A percentile compares a stretch with the other conserved stretches of the same genome.
Conservation (phyloP, 1,140 invertebrate genomes). For the Sarcophaga bullata region DNA sequence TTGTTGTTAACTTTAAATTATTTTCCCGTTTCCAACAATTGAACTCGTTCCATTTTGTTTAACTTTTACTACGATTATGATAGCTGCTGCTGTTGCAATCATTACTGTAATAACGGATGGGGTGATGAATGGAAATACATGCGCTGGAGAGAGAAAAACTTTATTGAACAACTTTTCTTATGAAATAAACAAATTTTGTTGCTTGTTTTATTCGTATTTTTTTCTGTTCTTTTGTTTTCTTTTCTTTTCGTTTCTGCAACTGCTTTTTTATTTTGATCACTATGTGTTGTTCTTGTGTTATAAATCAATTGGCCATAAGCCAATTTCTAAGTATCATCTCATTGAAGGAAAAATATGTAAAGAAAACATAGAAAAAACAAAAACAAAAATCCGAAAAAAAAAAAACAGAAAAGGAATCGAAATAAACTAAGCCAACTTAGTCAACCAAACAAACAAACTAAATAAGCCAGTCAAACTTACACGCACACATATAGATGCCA, state of each 20-base stretch:
- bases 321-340: constrained; percentile 33
- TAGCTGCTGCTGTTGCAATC: background rate
- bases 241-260: background rate
- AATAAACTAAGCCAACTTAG: no score
- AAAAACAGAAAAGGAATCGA: no score
- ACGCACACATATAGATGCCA: no score
- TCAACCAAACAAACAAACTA: background rate
- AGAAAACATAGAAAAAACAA: no score
- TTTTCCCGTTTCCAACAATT: constrained; percentile 14
- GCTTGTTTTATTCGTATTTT: background rate
- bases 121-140: background rate
- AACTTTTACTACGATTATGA: background rate
- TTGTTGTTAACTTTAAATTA: constrained; percentile 19
- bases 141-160: background rate
- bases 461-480: no score
- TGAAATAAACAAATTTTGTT: constrained; percentile 33
- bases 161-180: constrained; percentile 21
- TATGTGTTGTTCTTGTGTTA: constrained; percentile 18
- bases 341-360: background rate
- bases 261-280: background rate
- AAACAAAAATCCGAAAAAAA: no score
- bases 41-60: background rate
- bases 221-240: background rate
- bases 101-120: background rate
- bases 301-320: constrained; percentile 39